Percentiles rank a stretch among this genome's conserved stretches.
Conservation (phyloP, 2,113 vertebrate genomes). For the Brachypteracias leptosomus region DNA sequence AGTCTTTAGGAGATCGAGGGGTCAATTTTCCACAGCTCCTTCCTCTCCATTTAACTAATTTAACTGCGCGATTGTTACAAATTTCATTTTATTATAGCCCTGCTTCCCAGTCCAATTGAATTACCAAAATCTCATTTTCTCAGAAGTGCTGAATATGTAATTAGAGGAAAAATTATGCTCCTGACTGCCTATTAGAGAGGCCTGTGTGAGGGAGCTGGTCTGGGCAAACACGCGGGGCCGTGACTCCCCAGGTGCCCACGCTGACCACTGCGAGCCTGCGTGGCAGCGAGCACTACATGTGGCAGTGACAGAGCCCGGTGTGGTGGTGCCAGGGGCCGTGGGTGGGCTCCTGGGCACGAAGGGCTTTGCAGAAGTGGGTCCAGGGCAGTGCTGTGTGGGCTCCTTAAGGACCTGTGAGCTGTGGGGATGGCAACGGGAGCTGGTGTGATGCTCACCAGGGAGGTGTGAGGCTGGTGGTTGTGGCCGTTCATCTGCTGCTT, state of each 20-base stretch:
- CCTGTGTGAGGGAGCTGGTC: slow-evolving; percentile 31
- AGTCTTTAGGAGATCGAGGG: slow-evolving; percentile 79
- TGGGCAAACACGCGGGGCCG: neutral
- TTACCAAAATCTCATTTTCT: slow-evolving; percentile 94
- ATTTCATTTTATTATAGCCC: slow-evolving; percentile 85
- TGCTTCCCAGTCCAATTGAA: slow-evolving; percentile 89
- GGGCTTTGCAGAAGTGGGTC: neutral
- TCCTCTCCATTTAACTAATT: slow-evolving; percentile 87
- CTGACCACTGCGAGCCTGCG: neutral
- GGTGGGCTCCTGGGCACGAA: neutral
- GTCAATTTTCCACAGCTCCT: slow-evolving; percentile 80
- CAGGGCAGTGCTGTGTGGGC: neutral
- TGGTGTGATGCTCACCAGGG: fast-evolving
- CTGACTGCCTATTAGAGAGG: slow-evolving; percentile 78
- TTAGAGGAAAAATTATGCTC: slow-evolving; percentile 82
- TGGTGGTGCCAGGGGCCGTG: neutral
- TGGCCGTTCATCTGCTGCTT: fast-evolving
- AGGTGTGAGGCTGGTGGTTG: fast-evolving
- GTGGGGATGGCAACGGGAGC: neutral
- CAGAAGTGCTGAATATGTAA: slow-evolving; percentile 91
- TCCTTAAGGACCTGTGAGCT: neutral
- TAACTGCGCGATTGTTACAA: slow-evolving; percentile 83
- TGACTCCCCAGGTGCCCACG: neutral
- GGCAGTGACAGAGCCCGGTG: neutral
- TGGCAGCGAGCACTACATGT: fast-evolving